These are phyloP conservation scores for Allolobophora icterica DNA, from an alignment of 2,888 invertebrate genomes.

Conservation along the genomic window DNA sequence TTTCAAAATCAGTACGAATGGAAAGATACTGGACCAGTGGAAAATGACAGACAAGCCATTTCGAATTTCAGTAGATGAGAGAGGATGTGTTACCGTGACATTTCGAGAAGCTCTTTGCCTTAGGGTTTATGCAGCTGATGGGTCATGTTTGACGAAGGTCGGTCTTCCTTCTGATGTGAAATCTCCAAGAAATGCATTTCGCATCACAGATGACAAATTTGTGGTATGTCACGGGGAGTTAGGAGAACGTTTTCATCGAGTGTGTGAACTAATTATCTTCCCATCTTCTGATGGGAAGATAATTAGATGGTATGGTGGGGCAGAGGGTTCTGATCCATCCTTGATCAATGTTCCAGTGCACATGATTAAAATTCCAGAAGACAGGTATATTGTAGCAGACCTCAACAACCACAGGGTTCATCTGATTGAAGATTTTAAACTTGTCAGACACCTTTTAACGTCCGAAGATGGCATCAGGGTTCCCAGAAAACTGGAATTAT, in stretches of 20 bases:
- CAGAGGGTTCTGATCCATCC: background rate
- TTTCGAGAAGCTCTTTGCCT: constrained; percentile 18
- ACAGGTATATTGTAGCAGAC: background rate
- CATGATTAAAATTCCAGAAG: background rate
- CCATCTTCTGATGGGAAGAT: constrained; percentile 1
- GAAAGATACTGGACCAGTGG: background rate
- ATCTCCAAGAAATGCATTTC: constrained; percentile 21
- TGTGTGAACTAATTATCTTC: constrained; percentile 23
- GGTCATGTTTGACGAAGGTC: background rate
- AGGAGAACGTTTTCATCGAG: constrained; percentile 2
- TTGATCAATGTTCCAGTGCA: constrained; percentile 25
- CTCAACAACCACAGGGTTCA: constrained; percentile 27
- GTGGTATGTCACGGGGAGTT: constrained; percentile 21
- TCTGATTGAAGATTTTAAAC: constrained; percentile 18
- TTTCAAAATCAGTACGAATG: background rate
- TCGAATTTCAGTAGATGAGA: background rate
- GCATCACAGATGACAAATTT: background rate
- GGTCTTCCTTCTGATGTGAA: background rate
- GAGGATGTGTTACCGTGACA: constrained; percentile 20
- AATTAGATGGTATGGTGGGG: constrained; percentile 4
- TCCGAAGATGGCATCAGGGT: background rate
- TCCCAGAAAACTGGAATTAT: background rate
- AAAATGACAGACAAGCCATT: constrained; percentile 23
- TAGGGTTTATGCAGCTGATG: background rate
- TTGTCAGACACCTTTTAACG: background rate